phyloP scores from a whole-genome alignment of 2,797 vertebrate species.

The Synaphobranchus kaupii region DNA sequence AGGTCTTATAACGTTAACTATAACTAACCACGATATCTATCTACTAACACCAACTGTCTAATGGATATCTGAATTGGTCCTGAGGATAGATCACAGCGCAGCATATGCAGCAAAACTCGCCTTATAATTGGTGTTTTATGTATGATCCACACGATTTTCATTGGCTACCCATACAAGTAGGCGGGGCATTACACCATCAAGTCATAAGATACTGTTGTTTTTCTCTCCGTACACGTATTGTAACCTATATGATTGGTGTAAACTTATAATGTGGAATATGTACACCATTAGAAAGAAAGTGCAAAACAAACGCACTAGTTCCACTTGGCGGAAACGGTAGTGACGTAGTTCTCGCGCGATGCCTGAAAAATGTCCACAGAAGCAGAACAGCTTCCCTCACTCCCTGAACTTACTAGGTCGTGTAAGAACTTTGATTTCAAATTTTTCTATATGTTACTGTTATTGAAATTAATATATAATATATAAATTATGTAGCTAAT shows the following conservation, averaged over 20 bases:
- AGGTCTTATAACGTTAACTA: not conserved
- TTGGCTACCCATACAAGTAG: not conserved
- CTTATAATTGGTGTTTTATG: not conserved
- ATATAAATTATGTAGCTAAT: not conserved
- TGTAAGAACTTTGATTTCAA: not conserved
- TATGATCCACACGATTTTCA: not conserved
- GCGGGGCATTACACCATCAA: not conserved
- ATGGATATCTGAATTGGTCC: too few relatives aligned
- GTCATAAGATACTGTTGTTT: not conserved
- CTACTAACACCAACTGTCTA: not conserved
- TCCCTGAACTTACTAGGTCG: not conserved
- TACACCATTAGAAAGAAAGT: not conserved
- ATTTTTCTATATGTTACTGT: not conserved
- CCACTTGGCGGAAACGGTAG: constrained; percentile 21
- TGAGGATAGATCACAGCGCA: not conserved
- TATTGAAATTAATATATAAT: not conserved
- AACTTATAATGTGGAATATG: not conserved
- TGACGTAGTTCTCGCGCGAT: constrained; percentile 18
- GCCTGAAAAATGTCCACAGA: constrained; percentile 16
- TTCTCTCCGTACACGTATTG: not conserved
- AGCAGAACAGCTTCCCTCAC: too few relatives aligned
- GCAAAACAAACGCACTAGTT: not conserved
- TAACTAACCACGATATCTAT: not conserved
- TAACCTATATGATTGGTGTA: not conserved
- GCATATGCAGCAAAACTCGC: not conserved